Base-by-base conservation (phyloP, 2,888 invertebrate species). In the Brenthis ino region DNA sequence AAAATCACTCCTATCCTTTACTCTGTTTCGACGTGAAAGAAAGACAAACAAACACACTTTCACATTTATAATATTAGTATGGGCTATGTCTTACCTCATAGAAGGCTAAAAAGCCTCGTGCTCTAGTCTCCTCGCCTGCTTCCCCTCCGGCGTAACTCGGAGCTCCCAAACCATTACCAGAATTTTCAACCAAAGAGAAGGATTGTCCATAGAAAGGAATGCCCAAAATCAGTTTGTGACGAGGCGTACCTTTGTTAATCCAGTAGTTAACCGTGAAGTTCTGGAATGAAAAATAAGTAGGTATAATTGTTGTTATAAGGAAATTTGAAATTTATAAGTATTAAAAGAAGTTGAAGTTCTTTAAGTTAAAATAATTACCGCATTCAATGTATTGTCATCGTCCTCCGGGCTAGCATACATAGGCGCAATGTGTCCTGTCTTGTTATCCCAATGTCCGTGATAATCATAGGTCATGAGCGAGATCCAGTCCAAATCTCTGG, bases 401-500 rank as follows among this genome's bases (percentile, higher is more conserved):
- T 96, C 96, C 43, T 95, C 95, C 0, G 96, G 96, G 80, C 96
- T 95, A 2, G 92, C 93, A 76, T 97, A 98, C 95, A 98, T 96
- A 2, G 98, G 98, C 0, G 98, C 96, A 3, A 98, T 96, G 81
- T 98, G 98, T 0, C 98, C 98, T 0, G 98, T 98, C 76, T 95
- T 95, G 84, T 97, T 97, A 80, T 98, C 98, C 97, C 97, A 98
- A 80, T 97, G 97, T 0, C 98, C 98, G 78, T 98, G 97, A 80
- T 96, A 98, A 81, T 98, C 98, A 81, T 98, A 98, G 0, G 97
- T 95, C 98, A 98, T 98, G 0, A 98, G 95, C 0, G 97, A 95
- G 74, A 98, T 97, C 97, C 97, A 98, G 83, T 98, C 97, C 70
- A 98, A 93, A 80, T 97, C 95, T 71, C 94, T 89, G 0, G 96